Evolutionary conservation across 2,113 vertebrate species (phyloP).

Genomic region (Grallaria varia): DNA sequence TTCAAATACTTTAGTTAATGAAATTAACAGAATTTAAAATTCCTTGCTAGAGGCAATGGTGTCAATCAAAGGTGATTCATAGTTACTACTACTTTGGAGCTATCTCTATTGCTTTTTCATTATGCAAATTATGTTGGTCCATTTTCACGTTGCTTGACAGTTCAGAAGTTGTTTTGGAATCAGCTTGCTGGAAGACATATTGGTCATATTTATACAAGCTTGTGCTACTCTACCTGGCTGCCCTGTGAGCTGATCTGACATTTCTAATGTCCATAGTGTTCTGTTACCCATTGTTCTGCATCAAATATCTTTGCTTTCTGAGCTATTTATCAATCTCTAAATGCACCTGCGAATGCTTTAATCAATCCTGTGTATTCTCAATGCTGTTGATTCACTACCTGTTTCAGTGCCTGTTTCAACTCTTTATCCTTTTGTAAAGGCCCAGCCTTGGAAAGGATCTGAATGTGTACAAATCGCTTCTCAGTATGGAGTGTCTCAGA

Average conservation of each 20-base stretch:
- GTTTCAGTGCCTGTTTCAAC: background rate
- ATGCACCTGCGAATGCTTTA: background rate
- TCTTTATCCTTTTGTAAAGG: background rate
- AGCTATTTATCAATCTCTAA: background rate
- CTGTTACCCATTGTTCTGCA: background rate
- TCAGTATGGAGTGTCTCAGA: background rate
- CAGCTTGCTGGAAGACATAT: background rate
- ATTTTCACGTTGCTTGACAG: background rate
- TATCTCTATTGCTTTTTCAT: background rate
- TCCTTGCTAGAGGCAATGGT: background rate
- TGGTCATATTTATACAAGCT: background rate
- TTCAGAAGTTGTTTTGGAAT: background rate
- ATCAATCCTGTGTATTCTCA: background rate
- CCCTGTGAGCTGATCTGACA: background rate
- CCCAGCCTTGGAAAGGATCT: background rate
- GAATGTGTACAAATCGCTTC: background rate
- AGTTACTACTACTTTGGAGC: background rate
- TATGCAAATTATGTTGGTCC: background rate
- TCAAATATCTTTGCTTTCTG: background rate
- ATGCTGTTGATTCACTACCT: background rate
- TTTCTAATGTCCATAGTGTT: background rate
- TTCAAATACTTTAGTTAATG: background rate
- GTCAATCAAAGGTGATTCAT: background rate
- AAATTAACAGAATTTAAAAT: slow-evolving; percentile 17
- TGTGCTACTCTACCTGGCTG: background rate